phyloP scores from a whole-genome alignment of 2,888 invertebrate species.

The Sceliomorpha sp. region DNA sequence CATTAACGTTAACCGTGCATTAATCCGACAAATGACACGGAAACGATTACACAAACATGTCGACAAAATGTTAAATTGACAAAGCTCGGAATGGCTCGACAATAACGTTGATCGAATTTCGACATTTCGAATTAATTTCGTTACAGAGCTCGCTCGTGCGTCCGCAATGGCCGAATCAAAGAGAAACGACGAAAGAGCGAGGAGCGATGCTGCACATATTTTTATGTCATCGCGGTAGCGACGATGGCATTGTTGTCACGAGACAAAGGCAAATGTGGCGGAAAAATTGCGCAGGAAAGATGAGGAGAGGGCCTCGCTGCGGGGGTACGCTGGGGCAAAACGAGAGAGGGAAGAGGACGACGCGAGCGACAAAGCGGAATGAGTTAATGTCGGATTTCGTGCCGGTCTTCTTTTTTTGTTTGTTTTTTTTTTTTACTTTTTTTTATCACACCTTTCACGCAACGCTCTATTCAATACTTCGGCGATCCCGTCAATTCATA shows the following conservation, averaged over 20 bases:
- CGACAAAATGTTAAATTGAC: constrained; percentile 1
- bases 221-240: constrained; percentile 77
- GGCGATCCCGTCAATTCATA: constrained; percentile 32
- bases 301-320: constrained; percentile 58
- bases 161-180: constrained; percentile 23
- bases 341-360: constrained; percentile 53
- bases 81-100: neutral
- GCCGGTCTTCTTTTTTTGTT: too few species aligned
- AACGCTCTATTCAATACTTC: constrained; percentile 27
- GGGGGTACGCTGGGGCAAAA: constrained; percentile 48
- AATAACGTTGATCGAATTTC: constrained; percentile 33
- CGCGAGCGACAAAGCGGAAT: constrained; percentile 66
- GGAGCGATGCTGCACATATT: constrained; percentile 74
- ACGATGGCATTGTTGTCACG: constrained; percentile 80
- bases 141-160: constrained; percentile 25
- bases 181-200: constrained; percentile 39
- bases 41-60: neutral
- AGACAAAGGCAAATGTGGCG: constrained; percentile 80
- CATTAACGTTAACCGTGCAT: neutral
- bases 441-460: constrained; percentile 54
- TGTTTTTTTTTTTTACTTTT: too few species aligned
- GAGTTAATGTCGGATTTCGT: constrained; percentile 70
- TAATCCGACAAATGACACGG: neutral
- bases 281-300: constrained; percentile 76
- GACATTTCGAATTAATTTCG: constrained; percentile 50